Base-by-base conservation (phyloP, 2,888 invertebrate genomes). In the Caenorhabditis wallacei region DNA sequence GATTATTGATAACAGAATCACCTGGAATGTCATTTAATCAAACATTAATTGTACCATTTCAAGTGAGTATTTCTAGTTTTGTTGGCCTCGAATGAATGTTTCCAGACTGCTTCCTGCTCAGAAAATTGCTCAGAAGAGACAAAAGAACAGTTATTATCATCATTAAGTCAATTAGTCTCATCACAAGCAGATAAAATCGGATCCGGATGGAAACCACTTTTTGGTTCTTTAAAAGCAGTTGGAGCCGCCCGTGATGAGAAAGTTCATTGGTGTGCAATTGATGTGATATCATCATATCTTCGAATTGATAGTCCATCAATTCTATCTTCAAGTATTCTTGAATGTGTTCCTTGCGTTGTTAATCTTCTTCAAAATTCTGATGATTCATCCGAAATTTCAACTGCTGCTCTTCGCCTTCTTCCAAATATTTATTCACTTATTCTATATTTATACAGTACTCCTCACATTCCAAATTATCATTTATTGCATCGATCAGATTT, bases 121-220 rank as follows among this genome's bases (percentile, higher is more conserved):
- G 97, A 98, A 92, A 94, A 96, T 11, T 97, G 97, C 92, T 97
- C 97, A 92, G 94, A 95, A 79, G 97, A 98, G 92, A 96, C 97
- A 51, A 96, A 97, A 94, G 94, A 94, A 89, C 93, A 96, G 95
- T 96, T 98, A 89, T 96, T 98, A 56, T 96, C 96, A 71, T 97
- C 96, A 88, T 95, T 98, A 61, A 97, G 97, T 92, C 97, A 97
- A 93, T 96, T 98, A 89, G 97, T 98, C 0, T 97, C 97, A 93
- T 96, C 96, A 0, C 97, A 96, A 64, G 79, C 84, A 13, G 87
- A 87, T 35, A 84, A 84, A 43, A 76, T 87, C 5, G 85, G 87
- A 1, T 82, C 79, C 18, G 87, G 85, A 2, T 98, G 98, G 98
- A 94, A 97, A 70, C 96, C 98, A 0, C 93, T 98, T 1, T 98